Evolutionary conservation across 2,113 vertebrate genomes (phyloP), one percentile per base, ranked within the genome.

Genomic region (Rhizomys pruinosus): DNA sequence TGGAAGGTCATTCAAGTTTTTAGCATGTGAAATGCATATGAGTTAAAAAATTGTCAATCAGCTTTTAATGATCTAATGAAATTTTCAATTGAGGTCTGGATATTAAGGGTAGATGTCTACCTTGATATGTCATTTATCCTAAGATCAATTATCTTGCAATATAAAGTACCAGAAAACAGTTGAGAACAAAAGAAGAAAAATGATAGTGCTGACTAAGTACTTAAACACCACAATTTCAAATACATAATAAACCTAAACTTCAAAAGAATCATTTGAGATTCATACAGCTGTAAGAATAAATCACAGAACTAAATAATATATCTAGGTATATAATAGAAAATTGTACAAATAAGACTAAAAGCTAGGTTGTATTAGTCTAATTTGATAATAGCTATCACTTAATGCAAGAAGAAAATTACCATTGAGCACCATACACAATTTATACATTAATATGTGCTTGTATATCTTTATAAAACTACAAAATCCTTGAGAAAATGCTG

Each of bases 1-100:
- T 91, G 89, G 55, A 92, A 95, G 72, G 89, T 29, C 5, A 87
- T 63, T 29, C 39, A 93, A 91, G 16, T 34, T 96, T 73, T 95
- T 29, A 84, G 71, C 12, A 64, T 93, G 16, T 89, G 81, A 66
- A 90, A 95, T 89, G 47, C 15, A 96, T 55, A 74, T 5, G 57
- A 17, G 44, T 91, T 87, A 91, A 91, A 84, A 93, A 80, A 69
- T 74, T 92, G 72, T 73, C 79, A 88, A 86, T 91, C 79, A 68
- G 52, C 73, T 84, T 92, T 89, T 4, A 89, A 71, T 25, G 37
- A 23, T 84, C 61, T 77, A 76, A 89, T 84, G 22, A 85, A 87
- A 87, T 88, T 57, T 92, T 87, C 74, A 79, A 12, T 81, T 82
- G 63, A 69, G 69, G 74, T 85, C 42, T 93, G 69, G 29, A 85